Evolutionary conservation across 2,888 invertebrate genomes (phyloP).

Genomic region (Tenthredo scrophulariae): DNA sequence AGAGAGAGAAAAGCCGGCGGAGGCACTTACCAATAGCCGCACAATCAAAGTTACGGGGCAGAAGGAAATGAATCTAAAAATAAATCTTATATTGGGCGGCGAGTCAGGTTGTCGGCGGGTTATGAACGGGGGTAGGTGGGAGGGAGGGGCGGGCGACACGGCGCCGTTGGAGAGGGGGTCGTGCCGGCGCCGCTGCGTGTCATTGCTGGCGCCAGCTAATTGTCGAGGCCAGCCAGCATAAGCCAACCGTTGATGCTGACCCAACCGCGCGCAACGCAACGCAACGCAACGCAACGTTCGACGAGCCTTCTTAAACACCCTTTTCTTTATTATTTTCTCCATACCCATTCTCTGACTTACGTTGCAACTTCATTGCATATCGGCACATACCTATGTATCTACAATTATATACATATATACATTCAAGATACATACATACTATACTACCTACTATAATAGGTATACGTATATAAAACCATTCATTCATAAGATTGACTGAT

Average conservation of each 20-base stretch:
- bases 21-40: constrained; percentile 62
- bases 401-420: not conserved
- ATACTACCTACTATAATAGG: too few species aligned
- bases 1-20: constrained; percentile 46
- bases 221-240: constrained; percentile 75
- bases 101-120: constrained; percentile 63
- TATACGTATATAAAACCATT: not conserved
- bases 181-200: constrained; percentile 74
- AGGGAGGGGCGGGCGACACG: constrained; percentile 59
- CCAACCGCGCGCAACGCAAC: not conserved
- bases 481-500: not conserved
- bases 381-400: not conserved
- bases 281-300: not conserved
- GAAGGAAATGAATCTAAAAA: constrained; percentile 74
- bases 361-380: not conserved
- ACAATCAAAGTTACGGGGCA: constrained; percentile 65
- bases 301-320: not conserved
- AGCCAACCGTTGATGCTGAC: constrained; percentile 61
- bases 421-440: not conserved
- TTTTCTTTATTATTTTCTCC: too few species aligned
- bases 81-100: constrained; percentile 71
- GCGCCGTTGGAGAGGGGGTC: constrained; percentile 59
- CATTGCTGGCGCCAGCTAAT: constrained; percentile 77
- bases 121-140: constrained; percentile 65
- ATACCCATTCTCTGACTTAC: not conserved